A percentile compares a stretch with the other conserved stretches of the same genome.
Evolutionary conservation across 2,113 vertebrate species (phyloP).

Genomic region (Brachyistius frenatus): DNA sequence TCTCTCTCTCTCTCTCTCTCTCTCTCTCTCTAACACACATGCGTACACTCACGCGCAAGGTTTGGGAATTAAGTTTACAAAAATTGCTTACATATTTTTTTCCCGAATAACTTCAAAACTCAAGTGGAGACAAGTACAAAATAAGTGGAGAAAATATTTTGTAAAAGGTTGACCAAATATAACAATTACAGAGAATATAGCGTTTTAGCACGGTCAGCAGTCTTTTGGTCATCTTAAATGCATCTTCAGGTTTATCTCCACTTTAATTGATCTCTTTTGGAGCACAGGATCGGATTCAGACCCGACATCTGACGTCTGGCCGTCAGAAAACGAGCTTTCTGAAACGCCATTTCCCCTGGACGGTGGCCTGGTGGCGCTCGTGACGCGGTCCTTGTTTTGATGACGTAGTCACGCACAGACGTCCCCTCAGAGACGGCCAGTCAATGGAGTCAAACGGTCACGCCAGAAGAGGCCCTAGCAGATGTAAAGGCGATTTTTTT

Average conservation of each 20-base stretch:
- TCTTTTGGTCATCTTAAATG: too few species aligned
- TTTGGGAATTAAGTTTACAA: too few species aligned
- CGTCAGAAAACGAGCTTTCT: neutral
- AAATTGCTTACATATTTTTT: too few species aligned
- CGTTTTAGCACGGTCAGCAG: too few species aligned
- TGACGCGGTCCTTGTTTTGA: constrained; percentile 66
- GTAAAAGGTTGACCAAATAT: too few species aligned
- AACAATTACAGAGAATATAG: too few species aligned
- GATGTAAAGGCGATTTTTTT: constrained; percentile 9
- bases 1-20: neutral
- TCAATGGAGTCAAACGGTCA: constrained; percentile 80
- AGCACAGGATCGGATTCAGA: constrained; percentile 1
- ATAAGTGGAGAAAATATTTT: too few species aligned
- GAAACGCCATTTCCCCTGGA: constrained; percentile 82
- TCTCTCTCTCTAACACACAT: neutral
- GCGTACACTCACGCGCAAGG: neutral
- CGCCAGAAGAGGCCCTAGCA: constrained; percentile 46
- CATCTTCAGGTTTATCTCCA: too few species aligned
- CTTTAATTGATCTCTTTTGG: neutral
- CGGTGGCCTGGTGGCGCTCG: neutral
- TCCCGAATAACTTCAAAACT: too few species aligned
- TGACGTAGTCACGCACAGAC: constrained; percentile 72
- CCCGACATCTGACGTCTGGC: too few species aligned
- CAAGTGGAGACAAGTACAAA: too few species aligned
- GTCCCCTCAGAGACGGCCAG: constrained; percentile 67